phyloP scores from a whole-genome alignment of 2,113 vertebrate species.

The Sylvietta virens region DNA sequence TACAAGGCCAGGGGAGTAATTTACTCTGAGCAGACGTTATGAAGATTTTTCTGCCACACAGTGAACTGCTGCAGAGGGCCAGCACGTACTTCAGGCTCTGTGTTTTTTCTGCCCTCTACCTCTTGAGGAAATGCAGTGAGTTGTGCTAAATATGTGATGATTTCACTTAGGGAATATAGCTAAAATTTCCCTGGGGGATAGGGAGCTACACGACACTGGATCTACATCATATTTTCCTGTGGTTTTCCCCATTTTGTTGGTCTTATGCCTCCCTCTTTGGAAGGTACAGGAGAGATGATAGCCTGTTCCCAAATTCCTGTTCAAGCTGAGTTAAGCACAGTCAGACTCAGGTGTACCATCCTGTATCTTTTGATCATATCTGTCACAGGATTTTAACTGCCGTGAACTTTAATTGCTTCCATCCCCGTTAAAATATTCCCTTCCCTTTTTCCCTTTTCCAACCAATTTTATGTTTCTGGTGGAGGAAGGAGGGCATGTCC shows the following conservation, averaged over 20 bases:
- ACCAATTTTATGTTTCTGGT: neutral
- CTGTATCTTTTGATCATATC: neutral
- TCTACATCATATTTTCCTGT: neutral
- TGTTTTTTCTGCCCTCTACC: neutral
- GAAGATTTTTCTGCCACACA: neutral
- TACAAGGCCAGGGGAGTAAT: neutral
- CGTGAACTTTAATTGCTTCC: neutral
- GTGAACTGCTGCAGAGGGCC: neutral
- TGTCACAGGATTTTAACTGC: neutral
- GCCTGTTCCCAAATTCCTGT: neutral
- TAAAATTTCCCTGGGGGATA: neutral
- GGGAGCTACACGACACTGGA: neutral
- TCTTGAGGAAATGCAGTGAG: neutral
- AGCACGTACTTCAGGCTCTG: neutral
- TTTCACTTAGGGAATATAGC: neutral
- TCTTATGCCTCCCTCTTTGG: neutral
- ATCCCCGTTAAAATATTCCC: neutral
- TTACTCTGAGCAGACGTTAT: neutral
- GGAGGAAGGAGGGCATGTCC: neutral
- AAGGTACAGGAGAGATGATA: neutral
- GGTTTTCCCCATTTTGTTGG: neutral
- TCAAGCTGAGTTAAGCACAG: neutral
- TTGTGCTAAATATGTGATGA: neutral
- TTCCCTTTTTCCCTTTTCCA: neutral
- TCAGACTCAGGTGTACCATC: neutral